Conservation (phyloP, 2,888 invertebrate species). For the Neelides folsomi region DNA sequence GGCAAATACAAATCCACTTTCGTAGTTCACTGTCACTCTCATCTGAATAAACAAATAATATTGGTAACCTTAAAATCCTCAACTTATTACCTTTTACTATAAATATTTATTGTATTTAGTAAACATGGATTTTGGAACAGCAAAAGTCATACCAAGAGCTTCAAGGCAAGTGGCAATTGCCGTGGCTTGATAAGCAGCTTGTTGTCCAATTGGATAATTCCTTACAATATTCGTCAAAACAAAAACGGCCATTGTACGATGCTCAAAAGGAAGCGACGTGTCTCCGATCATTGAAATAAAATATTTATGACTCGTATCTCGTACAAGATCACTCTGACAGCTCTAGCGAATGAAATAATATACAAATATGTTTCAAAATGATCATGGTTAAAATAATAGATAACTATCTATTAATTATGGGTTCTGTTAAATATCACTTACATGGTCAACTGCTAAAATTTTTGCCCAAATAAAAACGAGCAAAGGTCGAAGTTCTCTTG, state of each 20-base stretch:
- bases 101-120: neutral
- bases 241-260: conserved; percentile 87
- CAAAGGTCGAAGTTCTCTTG: conserved; percentile 76
- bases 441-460: conserved; percentile 89
- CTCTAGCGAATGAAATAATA: conserved; percentile 46
- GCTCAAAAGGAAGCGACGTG: conserved; percentile 64
- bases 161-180: conserved; percentile 84
- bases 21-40: conserved; percentile 41
- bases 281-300: conserved; percentile 87
- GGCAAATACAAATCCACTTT: conserved; percentile 83
- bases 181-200: conserved; percentile 76
- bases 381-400: neutral
- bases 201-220: conserved; percentile 74
- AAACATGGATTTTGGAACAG: neutral
- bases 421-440: conserved; percentile 40
- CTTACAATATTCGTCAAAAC: conserved; percentile 87
- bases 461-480: conserved; percentile 99
- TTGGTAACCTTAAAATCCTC: neutral
- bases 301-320: conserved; percentile 86
- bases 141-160: conserved; percentile 22
- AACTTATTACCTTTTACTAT: neutral
- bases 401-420: neutral
- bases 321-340: conserved; percentile 86
- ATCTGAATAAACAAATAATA: conserved; percentile 6
- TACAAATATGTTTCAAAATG: conserved; percentile 3